phyloP scores from a whole-genome alignment of 2,797 vertebrate species.

The Merluccius polli region DNA sequence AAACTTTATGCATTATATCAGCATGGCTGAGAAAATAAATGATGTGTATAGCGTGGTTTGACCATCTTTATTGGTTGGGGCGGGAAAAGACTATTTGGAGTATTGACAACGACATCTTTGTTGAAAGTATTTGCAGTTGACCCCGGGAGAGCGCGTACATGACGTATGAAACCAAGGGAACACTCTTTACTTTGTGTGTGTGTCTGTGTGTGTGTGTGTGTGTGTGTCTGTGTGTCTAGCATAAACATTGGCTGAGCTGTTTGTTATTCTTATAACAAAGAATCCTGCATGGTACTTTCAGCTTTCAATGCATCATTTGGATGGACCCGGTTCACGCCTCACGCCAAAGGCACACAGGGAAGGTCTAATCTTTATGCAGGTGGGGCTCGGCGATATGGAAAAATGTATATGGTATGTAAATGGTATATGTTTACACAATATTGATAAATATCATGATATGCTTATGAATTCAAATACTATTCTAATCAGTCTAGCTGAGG shows the following conservation, averaged over 20 bases:
- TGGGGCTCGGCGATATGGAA: not conserved
- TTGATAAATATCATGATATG: no score
- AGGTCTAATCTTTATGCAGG: not conserved
- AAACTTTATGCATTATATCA: constrained; percentile 14
- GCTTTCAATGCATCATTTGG: not conserved
- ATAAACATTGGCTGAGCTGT: not conserved
- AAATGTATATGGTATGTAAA: no score
- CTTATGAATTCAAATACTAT: no score
- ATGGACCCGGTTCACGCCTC: not conserved
- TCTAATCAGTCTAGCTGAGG: no score
- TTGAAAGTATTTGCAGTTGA: constrained; percentile 55
- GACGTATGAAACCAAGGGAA: constrained; percentile 48
- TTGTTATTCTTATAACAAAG: not conserved
- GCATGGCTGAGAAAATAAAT: constrained; percentile 26
- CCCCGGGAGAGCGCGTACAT: constrained; percentile 34
- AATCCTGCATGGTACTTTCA: not conserved
- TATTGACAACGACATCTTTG: constrained; percentile 53
- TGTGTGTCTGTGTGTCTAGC: constrained; percentile 11
- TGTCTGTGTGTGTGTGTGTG: constrained; percentile 18
- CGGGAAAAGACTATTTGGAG: constrained; percentile 20
- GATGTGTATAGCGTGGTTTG: constrained; percentile 12
- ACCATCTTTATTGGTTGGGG: constrained; percentile 28
- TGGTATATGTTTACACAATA: no score
- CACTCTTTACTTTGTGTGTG: constrained; percentile 43
- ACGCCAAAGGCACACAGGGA: not conserved